Evolutionary conservation across 2,797 vertebrate species (phyloP), one percentile per base, ranked within the genome.

Genomic region (Atherinosoma microstoma): DNA sequence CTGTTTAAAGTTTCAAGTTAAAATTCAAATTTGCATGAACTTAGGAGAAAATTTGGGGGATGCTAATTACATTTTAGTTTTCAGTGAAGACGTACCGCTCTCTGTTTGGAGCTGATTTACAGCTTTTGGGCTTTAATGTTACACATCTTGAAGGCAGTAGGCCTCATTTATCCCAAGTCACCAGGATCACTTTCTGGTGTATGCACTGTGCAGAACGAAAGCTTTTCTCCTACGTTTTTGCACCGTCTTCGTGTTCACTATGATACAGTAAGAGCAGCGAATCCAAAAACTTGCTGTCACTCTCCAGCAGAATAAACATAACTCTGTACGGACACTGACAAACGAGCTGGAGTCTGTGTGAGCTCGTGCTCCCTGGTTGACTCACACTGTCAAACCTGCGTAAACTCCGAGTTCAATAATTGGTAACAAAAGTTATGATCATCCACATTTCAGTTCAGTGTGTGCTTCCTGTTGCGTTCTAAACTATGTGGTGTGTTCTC

Each of bases 371-470:
- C 77, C 72, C 76, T 34, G 78, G 68, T 78, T 88, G 89, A 84
- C 87, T 87, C 75, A 3, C 10, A 84, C 70, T 94, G 93, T 92
- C 90, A 92, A 81, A 88, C 78, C 67, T 53, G 65, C 68, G 73
- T 78, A 82, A 69, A 91, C 80, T 86, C 76, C 81, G 86, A 87
- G 84, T 91, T 91, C 90, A 89, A 82, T 94, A 90, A 87, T 90
- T 91, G 90, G 82, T 84, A 91, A 93, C 88, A 92, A 89, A 87
- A 89, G 78, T 87, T 67, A 30, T 78, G 82, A 91, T 94, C 91
- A 86, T 81, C 84, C 63, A 29, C 51, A 80, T 76, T 82, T 91
- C 86, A 85, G 86, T 90, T 89, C 85, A 75, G 83, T 75, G 70
- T 83, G 79, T 83, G 79, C 86, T 82, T 82, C 84, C 72, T 73